Evolutionary conservation across 2,797 vertebrate species (phyloP).

Genomic region (Enteromius treurensis): DNA sequence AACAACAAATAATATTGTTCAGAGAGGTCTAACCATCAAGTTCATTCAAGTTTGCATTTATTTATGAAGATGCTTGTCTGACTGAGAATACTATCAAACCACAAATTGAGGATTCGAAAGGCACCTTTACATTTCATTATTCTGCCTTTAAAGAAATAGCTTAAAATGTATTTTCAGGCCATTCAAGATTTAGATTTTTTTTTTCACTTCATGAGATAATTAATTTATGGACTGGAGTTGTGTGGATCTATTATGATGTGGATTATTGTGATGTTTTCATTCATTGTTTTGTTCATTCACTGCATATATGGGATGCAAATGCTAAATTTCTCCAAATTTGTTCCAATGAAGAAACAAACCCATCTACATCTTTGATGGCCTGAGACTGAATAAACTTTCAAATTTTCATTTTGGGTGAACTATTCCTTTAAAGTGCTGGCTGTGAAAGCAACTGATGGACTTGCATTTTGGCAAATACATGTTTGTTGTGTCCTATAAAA

Average conservation of each 20-base stretch:
- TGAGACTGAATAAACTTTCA: background rate
- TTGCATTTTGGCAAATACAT: constrained; percentile 11
- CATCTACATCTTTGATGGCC: background rate
- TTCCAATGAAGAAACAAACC: background rate
- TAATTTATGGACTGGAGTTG: background rate
- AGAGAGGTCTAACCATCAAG: background rate
- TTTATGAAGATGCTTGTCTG: background rate
- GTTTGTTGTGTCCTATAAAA: constrained; percentile 18
- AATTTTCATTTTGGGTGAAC: background rate
- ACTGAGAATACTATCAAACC: constrained; percentile 3
- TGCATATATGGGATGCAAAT: background rate
- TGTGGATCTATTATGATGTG: background rate
- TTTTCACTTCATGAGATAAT: background rate
- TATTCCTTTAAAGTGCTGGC: constrained; percentile 41
- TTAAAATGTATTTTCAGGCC: background rate
- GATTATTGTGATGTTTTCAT: background rate
- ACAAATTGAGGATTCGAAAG: constrained; percentile 34
- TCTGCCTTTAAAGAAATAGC: background rate
- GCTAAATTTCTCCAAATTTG: background rate
- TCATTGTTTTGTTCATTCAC: background rate
- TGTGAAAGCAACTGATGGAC: background rate
- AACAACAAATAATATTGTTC: background rate
- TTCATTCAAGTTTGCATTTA: background rate
- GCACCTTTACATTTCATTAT: constrained; percentile 45
- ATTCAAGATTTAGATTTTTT: background rate